phyloP scores from a whole-genome alignment of 2,113 vertebrate genomes.

The Brachyhypopomus occidentalis region DNA sequence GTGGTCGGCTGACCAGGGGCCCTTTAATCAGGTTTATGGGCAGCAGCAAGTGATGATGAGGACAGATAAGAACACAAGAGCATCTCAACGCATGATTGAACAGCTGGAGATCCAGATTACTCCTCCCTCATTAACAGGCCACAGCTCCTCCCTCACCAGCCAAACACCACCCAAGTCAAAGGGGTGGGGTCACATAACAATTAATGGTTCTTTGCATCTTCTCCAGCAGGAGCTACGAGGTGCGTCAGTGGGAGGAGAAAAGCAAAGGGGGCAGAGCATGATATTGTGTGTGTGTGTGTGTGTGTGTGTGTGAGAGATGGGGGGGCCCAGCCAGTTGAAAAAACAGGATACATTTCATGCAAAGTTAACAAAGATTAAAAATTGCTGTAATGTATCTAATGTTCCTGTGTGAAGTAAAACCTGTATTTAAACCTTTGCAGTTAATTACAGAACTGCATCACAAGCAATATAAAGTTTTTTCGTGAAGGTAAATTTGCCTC shows the following conservation, averaged over 20 bases:
- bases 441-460: background rate
- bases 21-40: slow-evolving; percentile 33
- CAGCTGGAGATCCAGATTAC: slow-evolving; percentile 41
- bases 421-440: no score
- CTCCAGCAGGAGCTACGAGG: background rate
- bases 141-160: slow-evolving; percentile 19
- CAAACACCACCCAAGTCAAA: slow-evolving; percentile 56
- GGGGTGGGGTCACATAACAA: slow-evolving; percentile 56
- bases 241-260: background rate
- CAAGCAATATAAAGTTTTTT: slow-evolving; percentile 18
- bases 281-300: no score
- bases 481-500: slow-evolving; percentile 76
- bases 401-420: no score
- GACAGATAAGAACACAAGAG: slow-evolving; percentile 51
- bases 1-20: slow-evolving; percentile 18
- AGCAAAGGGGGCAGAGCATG: no score
- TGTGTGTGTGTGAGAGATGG: no score
- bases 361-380: no score
- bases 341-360: no score
- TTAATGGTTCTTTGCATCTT: slow-evolving; percentile 49
- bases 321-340: no score
- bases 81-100: slow-evolving; percentile 60
- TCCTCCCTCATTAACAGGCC: slow-evolving; percentile 53
- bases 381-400: no score
- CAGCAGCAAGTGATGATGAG: slow-evolving; percentile 8